phyloP scores from a whole-genome alignment of 2,113 vertebrate genomes.

The Thamnophis sirtalis region DNA sequence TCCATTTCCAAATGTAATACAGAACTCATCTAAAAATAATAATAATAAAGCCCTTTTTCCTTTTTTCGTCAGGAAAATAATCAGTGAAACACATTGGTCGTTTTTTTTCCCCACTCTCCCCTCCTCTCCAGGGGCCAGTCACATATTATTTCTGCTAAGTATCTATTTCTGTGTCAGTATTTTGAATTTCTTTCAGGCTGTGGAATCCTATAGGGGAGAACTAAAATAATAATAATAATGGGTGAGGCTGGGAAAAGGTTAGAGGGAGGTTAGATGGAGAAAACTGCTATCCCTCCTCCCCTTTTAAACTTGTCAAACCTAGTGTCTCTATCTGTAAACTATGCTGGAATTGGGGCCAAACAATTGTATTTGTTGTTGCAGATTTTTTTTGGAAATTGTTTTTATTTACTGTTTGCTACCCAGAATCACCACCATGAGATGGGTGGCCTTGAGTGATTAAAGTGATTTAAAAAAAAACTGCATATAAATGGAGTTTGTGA shows the following conservation, averaged over 20 bases:
- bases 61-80: constrained; percentile 58
- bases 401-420: background rate
- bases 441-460: background rate
- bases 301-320: background rate
- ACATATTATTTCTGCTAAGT: constrained; percentile 59
- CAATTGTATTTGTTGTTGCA: background rate
- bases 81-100: constrained; percentile 64
- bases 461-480: background rate
- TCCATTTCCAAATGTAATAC: constrained; percentile 43
- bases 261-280: background rate
- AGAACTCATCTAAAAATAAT: constrained; percentile 63
- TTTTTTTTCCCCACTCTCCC: constrained; percentile 60
- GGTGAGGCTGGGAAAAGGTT: background rate
- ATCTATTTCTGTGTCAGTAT: constrained; percentile 30
- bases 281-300: background rate
- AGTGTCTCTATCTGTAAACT: background rate
- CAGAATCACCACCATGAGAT: background rate
- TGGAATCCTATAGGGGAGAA: background rate
- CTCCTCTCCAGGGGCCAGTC: constrained; percentile 59
- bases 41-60: constrained; percentile 48
- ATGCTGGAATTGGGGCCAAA: background rate
- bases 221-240: no score
- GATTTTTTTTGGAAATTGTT: background rate
- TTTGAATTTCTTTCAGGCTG: background rate
- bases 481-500: background rate